Evolutionary conservation across 1,140 invertebrate genomes (phyloP), one percentile per base, ranked within the genome.

Genomic region (Batillaria attramentaria): DNA sequence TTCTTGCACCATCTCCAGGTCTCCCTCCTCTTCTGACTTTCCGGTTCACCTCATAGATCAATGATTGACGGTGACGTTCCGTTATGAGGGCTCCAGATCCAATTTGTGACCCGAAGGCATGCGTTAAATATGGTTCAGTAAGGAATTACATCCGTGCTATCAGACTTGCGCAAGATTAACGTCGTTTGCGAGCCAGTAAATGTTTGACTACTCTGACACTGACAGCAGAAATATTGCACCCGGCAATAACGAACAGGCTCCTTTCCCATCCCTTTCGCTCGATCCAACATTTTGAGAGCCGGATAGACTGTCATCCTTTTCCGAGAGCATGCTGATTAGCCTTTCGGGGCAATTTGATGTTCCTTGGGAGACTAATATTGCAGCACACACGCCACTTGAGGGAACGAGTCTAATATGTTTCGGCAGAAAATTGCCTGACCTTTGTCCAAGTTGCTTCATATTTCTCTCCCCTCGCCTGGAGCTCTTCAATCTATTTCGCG

Each of bases 391-490:
- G 60, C 54, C 69, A 74, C 54, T 73, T 73, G 72, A 39, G 72
- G 57, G 50, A 66, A 50, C 50, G 70, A 39, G 70, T 79, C 70
- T 79, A 79, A 79, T 79, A 79, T 79, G 78, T 79, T 73, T 79
- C 78, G 78, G 78, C 78, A 79, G 78, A 79, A 79, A 79, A 79
- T 79, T 79, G 78, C 78, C 74, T 79, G 78, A 79, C 78, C 78
- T 79, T 74, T 79, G 78, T 65, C 70, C 60, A 74, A 43, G 60
- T 50, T 79, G 78, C 78, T 79, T 74, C 78, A 79, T 79, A 79
- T 73, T 79, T 79, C 78, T 79, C 78, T 79, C 72, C 78, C 78
- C 62, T 79, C 62, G 70, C 78, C 43, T 28, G 72, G 69, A 79
- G 72, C 78, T 79, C 78, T 79, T 79, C 78, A 79, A 79, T 79